phyloP scores from a whole-genome alignment of 92 coral and sea anemone genomes.

The Porites rus region DNA sequence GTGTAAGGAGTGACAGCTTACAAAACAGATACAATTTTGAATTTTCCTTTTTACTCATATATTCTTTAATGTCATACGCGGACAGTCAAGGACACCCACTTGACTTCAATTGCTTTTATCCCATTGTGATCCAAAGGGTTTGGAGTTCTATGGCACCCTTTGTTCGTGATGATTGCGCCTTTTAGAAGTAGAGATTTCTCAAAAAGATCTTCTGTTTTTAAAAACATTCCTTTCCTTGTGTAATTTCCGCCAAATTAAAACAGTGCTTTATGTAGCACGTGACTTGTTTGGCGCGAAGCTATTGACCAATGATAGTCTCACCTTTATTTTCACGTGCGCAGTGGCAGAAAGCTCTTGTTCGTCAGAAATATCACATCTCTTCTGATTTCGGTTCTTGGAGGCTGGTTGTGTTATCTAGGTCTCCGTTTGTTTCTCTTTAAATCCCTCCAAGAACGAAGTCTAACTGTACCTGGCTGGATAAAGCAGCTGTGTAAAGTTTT shows the following conservation, averaged over 20 bases:
- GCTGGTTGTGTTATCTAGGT: too few relatives aligned
- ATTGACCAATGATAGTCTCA: conserved; percentile 22
- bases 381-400: background rate
- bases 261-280: background rate
- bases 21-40: too few relatives aligned
- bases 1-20: too few relatives aligned
- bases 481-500: too few relatives aligned
- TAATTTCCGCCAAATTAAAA: background rate
- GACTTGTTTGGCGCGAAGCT: conserved; percentile 10
- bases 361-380: background rate
- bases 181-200: background rate
- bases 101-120: too few relatives aligned
- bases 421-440: background rate
- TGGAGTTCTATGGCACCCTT: too few relatives aligned
- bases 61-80: too few relatives aligned
- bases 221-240: background rate
- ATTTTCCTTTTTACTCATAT: too few relatives aligned
- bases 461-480: background rate
- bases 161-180: too few relatives aligned
- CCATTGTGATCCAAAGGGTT: too few relatives aligned
- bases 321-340: background rate
- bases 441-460: background rate
- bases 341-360: background rate
- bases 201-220: background rate
- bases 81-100: too few relatives aligned